These are phyloP conservation scores for Halisarca cf. caerulea DNA, from an alignment of 37 sponge, comb jelly and placozoan species.

Conservation along the genomic window DNA sequence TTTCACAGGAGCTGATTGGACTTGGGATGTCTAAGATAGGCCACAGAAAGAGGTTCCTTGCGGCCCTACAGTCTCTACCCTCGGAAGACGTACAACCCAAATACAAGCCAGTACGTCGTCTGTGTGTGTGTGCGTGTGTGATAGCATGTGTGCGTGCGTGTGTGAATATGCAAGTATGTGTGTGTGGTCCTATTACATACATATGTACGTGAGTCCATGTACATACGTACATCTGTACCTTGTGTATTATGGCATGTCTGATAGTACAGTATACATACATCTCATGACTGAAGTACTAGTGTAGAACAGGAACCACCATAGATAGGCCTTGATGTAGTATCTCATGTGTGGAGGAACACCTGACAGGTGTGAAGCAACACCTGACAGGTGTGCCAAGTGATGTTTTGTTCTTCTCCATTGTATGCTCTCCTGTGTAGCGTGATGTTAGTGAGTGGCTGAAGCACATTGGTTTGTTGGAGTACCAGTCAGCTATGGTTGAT, in stretches of 20 bases:
- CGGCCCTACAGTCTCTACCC: constrained; percentile 47
- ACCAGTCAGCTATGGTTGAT: constrained; percentile 59
- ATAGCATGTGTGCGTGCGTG: not conserved
- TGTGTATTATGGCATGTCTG: not conserved
- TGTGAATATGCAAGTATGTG: too few species aligned
- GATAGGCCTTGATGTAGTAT: too few species aligned
- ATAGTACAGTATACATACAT: too few species aligned
- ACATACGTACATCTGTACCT: not conserved
- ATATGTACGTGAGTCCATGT: not conserved
- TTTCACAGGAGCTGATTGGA: constrained; percentile 72
- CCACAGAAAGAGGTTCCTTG: constrained; percentile 81
- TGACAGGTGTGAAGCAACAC: too few species aligned
- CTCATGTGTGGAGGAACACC: not conserved
- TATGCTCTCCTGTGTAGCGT: not conserved
- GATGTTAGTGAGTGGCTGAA: constrained; percentile 70
- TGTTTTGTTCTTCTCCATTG: not conserved
- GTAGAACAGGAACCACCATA: too few species aligned
- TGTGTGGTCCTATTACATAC: not conserved
- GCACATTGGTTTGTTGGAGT: constrained; percentile 49
- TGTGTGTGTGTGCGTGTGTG: not conserved
- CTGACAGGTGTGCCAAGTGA: too few species aligned
- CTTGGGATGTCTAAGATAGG: constrained; percentile 83
- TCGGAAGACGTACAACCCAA: constrained; percentile 51
- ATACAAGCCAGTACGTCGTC: constrained; percentile 66
- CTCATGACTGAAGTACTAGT: too few species aligned